Evolutionary conservation across 2,888 invertebrate genomes (phyloP).

Genomic region (Dasysyrphus tricinctus): DNA sequence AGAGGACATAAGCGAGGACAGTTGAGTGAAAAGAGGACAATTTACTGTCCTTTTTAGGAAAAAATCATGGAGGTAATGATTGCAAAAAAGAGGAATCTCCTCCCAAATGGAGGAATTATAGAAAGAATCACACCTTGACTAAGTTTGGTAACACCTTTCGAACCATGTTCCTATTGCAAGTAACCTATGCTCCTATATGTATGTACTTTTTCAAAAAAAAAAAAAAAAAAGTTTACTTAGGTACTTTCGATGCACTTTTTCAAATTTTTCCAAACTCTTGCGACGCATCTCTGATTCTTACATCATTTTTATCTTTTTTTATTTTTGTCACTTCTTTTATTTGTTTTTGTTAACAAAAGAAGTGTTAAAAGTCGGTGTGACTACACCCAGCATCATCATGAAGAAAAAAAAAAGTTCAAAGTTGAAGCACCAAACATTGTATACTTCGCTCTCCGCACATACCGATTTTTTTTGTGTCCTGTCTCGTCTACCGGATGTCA

Average conservation of each 20-base stretch:
- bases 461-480: conserved; percentile 30
- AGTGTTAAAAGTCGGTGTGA: conserved; percentile 64
- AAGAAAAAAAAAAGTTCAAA: conserved; percentile 39
- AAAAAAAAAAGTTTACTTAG: not conserved
- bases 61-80: too few species aligned
- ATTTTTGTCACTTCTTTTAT: not conserved
- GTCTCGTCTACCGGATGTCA: conserved; percentile 68
- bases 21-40: too few species aligned
- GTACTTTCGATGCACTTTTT: not conserved
- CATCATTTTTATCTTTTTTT: not conserved
- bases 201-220: not conserved
- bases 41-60: too few species aligned
- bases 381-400: not conserved
- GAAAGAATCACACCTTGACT: too few species aligned
- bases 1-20: too few species aligned
- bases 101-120: too few species aligned
- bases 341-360: conserved; percentile 15
- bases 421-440: conserved; percentile 29
- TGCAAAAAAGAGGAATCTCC: too few species aligned
- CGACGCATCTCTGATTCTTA: conserved; percentile 23
- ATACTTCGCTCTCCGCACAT: not conserved
- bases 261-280: not conserved
- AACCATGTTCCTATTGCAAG: not conserved
- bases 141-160: conserved; percentile 8
- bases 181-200: not conserved